A percentile compares a stretch with the other conserved stretches of the same genome.
Conservation (phyloP, 1,140 invertebrate genomes). For the Drosophila funebris region DNA sequence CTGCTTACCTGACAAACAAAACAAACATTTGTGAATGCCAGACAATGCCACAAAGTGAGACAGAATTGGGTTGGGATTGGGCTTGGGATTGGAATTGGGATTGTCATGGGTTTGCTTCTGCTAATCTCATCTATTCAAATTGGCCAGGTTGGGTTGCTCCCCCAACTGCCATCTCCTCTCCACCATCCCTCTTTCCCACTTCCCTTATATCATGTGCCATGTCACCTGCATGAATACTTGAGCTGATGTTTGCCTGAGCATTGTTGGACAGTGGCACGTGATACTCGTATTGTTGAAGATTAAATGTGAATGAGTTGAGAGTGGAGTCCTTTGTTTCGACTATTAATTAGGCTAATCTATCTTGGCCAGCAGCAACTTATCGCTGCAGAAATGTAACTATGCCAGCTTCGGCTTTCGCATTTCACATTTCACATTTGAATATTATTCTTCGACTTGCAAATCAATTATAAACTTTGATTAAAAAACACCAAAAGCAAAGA, state of each 20-base stretch:
- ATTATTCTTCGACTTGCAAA: neutral
- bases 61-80: neutral
- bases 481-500: neutral
- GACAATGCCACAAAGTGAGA: constrained; percentile 29
- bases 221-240: constrained; percentile 24
- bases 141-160: constrained; percentile 22
- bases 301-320: neutral
- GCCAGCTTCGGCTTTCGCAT: neutral
- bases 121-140: constrained; percentile 73
- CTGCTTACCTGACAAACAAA: constrained; percentile 3
- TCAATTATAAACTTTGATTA: neutral
- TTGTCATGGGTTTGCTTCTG: neutral
- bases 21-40: constrained; percentile 31
- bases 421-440: neutral
- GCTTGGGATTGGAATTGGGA: neutral
- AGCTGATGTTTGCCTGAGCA: constrained; percentile 18
- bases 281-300: neutral
- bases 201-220: neutral
- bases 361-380: neutral
- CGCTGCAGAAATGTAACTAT: neutral
- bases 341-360: neutral
- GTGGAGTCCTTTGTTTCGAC: neutral
- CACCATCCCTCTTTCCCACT: neutral
- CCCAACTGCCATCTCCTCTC: no score
- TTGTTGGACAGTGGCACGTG: constrained; percentile 32